Base-by-base conservation (phyloP, 2,797 vertebrate species). In the Rhincodon typus region DNA sequence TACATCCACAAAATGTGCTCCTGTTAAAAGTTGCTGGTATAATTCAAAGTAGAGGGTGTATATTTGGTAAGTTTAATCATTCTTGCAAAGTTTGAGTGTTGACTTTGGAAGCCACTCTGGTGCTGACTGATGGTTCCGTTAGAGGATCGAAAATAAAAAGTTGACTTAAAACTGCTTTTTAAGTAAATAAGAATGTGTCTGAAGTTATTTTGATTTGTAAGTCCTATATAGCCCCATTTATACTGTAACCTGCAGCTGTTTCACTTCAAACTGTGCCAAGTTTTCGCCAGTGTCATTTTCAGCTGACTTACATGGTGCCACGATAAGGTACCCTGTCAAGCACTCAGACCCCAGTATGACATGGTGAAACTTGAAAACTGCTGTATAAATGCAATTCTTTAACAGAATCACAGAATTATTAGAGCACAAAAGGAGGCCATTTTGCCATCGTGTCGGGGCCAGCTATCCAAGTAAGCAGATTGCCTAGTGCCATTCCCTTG, bases 161-260 rank as follows among this genome's bases (percentile, higher is more conserved):
- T 77, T 95, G 70, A 77, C 50, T 72, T 77, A 21, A 74, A 50
- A 95, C 42, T 77, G 74, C 94, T 74, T 95, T 50, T 74, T 95
- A 53, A 53, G 94, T 77, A 74, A 95, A 77, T 95, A 95, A 50
- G 57, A 95, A 53, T 95, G 94, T 19, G 94, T 95, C 94, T 95
- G 70, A 95, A 77, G 94, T 77, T 95, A 74, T 74, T 95, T 95
- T 77, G 94, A 77, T 19, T 95, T 30, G 0, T 34, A 95, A 57
- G 70, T 50, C 34, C 70, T 95, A 95, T 72, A 95, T 50, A 95
- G 94, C 42, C 70, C 94, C 94, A 95, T 95, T 95, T 95, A 95
- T 95, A 53, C 70, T 95, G 94, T 27, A 70, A 69, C 27, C 70
- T 57, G 94, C 94, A 95, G 94, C 94, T 95, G 94, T 95, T 95